Percentiles rank a stretch among this genome's conserved stretches.
These are phyloP conservation scores for Adineta ricciae DNA, from an alignment of 2,888 invertebrate genomes.

Conservation along the genomic window DNA sequence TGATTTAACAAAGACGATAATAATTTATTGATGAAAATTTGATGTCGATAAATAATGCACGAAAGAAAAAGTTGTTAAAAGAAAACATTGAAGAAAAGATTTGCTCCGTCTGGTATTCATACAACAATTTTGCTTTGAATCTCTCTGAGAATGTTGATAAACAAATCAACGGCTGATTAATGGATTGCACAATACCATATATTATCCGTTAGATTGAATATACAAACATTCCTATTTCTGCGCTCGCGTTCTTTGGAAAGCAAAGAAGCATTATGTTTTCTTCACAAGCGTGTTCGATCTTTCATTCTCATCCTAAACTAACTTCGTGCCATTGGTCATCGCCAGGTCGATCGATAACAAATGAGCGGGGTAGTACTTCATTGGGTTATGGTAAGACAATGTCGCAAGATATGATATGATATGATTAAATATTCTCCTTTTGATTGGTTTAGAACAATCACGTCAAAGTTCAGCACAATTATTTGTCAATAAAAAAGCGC, in stretches of 20 bases:
- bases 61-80: neutral
- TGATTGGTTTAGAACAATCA: neutral
- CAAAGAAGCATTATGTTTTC: neutral
- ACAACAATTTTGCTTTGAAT: neutral
- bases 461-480: neutral
- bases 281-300: neutral
- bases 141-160: neutral
- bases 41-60: neutral
- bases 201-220: neutral
- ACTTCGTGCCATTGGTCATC: neutral
- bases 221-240: no score
- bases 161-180: neutral
- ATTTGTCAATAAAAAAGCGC: neutral
- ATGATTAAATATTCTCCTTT: neutral
- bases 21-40: neutral
- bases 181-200: neutral
- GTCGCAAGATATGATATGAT: neutral
- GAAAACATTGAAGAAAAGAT: neutral
- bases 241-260: no score
- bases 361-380: neutral
- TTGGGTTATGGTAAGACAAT: neutral
- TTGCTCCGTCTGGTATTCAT: neutral
- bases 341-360: neutral
- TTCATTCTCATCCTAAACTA: neutral
- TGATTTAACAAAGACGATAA: neutral